Base-by-base conservation (phyloP, 2,888 invertebrate species). In the Noctua janthina region DNA sequence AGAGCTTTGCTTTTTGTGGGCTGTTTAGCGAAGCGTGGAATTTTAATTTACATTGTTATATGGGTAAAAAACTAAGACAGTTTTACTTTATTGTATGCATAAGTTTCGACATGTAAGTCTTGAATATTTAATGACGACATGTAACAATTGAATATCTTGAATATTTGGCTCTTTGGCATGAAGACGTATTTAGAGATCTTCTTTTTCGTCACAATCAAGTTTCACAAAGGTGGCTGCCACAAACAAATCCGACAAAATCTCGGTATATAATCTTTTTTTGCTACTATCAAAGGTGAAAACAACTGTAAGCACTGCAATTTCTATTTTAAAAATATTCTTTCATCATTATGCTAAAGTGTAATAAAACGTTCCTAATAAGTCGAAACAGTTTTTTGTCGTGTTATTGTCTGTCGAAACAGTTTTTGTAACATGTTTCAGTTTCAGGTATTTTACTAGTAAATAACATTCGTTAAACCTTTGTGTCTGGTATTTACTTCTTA, bases 351-450 rank as follows among this genome's bases (percentile, higher is more conserved):
- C 0, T n/a, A 68, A 39, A 68, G n/a, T 0, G 39, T 13, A 66
- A 62, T 7, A 35, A 64, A 35, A 35, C 15, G 35, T 23, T 11
- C 13, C 20, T 62, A 35, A 23, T 15, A 23, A 20, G 11, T n/a
- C n/a, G n/a, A n/a, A n/a, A n/a, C n/a, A n/a, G n/a, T n/a, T n/a
- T n/a, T n/a, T n/a, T n/a, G n/a, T n/a, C n/a, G n/a, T n/a, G n/a
- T 69, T 82, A 82, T 83, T 78, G 78, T 23, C 49, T 78, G 76
- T 70, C 76, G 78, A 74, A 78, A 88, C 76, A 13, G 39, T 78
- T 76, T 86, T 87, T 78, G 78, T 73, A 67, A 78, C 76, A 39
- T 35, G 76, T 74, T 86, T 82, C 79, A 74, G 35, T 78, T 85
- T 75, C 71, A 78, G 74, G 59, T 54, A 54, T 54, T 54, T 54